Evolutionary conservation across 2,888 invertebrate genomes (phyloP).

Genomic region (Notocelia uddmanniana): DNA sequence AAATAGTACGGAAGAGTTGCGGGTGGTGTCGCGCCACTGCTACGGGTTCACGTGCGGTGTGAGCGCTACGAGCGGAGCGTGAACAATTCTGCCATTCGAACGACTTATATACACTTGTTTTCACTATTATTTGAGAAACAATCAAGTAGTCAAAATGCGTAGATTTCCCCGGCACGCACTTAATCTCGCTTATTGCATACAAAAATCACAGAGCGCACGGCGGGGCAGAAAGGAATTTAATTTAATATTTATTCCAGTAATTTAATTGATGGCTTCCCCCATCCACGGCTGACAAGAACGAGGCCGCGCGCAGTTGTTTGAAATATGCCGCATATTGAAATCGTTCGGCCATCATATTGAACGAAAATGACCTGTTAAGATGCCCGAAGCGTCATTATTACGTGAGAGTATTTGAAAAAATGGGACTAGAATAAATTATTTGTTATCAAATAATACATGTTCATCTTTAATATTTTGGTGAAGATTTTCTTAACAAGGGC

Average conservation of each 20-base stretch:
- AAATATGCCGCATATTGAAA: conserved; percentile 82
- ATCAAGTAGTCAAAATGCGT: no score
- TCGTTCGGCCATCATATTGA: conserved; percentile 73
- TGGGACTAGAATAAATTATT: background rate
- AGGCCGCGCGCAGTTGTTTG: conserved; percentile 72
- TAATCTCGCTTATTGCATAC: conserved; percentile 16
- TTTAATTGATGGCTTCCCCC: conserved; percentile 70
- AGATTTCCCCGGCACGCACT: background rate
- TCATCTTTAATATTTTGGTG: background rate
- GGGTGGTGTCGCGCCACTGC: no score
- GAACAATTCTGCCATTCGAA: no score
- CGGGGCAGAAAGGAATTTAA: conserved; percentile 57
- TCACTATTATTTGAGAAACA: no score
- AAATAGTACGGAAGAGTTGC: no score
- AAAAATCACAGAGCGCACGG: conserved; percentile 40
- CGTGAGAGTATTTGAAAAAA: conserved; percentile 61
- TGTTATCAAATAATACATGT: background rate
- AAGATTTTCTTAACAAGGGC: background rate
- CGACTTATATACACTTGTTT: no score
- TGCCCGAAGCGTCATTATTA: conserved; percentile 60
- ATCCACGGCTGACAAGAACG: conserved; percentile 62
- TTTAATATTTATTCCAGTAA: conserved; percentile 71
- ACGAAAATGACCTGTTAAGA: conserved; percentile 71
- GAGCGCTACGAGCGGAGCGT: no score
- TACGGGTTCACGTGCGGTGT: no score